Evolutionary conservation across 2,888 invertebrate genomes (phyloP).

Genomic region (Polymixis lichenea): DNA sequence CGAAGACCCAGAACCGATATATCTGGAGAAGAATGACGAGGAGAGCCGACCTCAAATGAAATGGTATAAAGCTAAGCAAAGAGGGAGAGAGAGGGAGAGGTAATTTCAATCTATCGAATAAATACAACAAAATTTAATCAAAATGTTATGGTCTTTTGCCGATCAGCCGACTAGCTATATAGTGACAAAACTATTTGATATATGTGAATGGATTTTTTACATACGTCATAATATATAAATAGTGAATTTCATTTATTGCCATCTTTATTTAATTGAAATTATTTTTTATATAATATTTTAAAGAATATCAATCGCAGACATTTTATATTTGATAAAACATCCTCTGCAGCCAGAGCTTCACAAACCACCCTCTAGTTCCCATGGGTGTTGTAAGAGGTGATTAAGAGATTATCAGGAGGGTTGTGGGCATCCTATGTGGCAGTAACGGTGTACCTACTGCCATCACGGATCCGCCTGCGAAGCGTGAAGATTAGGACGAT

Average conservation of each 20-base stretch:
- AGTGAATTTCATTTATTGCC: neutral
- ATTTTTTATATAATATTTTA: neutral
- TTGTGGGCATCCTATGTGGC: constrained; percentile 42
- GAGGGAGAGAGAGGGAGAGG: too few species aligned
- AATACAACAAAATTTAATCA: neutral
- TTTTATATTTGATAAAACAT: constrained; percentile 10
- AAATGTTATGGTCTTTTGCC: neutral
- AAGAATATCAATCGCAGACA: neutral
- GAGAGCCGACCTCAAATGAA: too few species aligned
- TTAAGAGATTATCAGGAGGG: constrained; percentile 57
- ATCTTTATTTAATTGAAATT: neutral
- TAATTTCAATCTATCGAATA: neutral
- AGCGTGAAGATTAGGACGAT: constrained; percentile 52
- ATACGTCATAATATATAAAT: neutral
- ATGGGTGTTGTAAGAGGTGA: constrained; percentile 52
- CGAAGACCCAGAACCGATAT: too few species aligned
- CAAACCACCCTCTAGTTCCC: constrained; percentile 42
- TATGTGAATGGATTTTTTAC: too few species aligned
- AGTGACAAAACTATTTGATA: too few species aligned
- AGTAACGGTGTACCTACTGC: constrained; percentile 23
- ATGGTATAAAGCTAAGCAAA: too few species aligned
- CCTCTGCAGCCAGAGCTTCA: constrained; percentile 17
- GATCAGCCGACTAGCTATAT: neutral
- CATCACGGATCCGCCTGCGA: constrained; percentile 6
- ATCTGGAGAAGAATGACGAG: too few species aligned